Conservation (phyloP, 2,888 invertebrate species). For the Sericinus montela region DNA sequence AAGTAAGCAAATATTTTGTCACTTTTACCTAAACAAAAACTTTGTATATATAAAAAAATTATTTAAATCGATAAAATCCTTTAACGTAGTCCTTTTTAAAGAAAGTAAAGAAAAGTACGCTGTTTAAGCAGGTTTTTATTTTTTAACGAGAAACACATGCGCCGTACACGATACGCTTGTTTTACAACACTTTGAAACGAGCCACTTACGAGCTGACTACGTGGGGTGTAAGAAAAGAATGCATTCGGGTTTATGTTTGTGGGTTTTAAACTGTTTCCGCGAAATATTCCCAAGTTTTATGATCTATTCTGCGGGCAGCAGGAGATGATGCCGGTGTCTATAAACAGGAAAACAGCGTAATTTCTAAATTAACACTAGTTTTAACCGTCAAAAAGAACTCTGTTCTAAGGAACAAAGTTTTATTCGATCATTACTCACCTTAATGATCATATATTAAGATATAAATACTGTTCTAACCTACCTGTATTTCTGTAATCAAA, state of each 20-base stretch:
- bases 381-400: background rate
- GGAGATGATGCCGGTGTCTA: slow-evolving; percentile 2
- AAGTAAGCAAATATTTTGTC: no score
- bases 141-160: slow-evolving; percentile 47
- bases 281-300: slow-evolving; percentile 75
- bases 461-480: no score
- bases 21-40: no score
- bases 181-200: slow-evolving; percentile 77
- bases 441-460: no score
- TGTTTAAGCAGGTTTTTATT: slow-evolving; percentile 41
- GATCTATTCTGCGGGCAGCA: background rate
- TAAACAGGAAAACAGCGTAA: slow-evolving; percentile 11
- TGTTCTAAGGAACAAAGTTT: background rate
- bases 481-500: no score
- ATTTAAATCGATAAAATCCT: no score
- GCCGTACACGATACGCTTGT: slow-evolving; percentile 53
- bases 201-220: slow-evolving; percentile 58
- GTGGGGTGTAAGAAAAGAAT: slow-evolving; percentile 52
- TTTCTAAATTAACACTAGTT: slow-evolving; percentile 8
- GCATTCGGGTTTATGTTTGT: slow-evolving; percentile 64
- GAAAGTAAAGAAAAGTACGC: slow-evolving; percentile 26
- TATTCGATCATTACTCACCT: no score
- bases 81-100: no score
- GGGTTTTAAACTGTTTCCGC: slow-evolving; percentile 50
- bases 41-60: no score